phyloP scores from a whole-genome alignment of 2,113 vertebrate genomes.

The Elachura formosa region DNA sequence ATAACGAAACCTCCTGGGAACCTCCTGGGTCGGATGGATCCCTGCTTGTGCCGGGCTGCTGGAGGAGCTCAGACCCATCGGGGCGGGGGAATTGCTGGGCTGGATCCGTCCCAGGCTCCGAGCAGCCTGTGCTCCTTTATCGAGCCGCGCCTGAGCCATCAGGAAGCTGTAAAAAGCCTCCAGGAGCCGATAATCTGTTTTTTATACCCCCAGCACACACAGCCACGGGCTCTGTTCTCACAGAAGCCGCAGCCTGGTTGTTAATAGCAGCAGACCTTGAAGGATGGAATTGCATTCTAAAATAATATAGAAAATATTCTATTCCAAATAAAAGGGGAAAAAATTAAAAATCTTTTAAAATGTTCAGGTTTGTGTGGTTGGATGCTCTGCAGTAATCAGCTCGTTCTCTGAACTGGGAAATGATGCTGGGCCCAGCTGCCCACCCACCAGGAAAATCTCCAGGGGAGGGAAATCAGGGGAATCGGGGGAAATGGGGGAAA shows the following conservation, averaged over 20 bases:
- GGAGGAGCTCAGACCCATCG: background rate
- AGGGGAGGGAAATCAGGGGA: too few species aligned
- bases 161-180: background rate
- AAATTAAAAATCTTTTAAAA: too few species aligned
- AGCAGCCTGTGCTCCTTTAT: rapidly evolving
- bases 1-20: conserved; percentile 55
- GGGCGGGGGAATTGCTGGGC: background rate
- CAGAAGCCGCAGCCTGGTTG: background rate
- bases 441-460: background rate
- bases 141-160: background rate
- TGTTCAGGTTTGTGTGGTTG: background rate
- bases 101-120: background rate
- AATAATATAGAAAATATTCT: too few species aligned
- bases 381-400: background rate
- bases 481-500: too few species aligned
- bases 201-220: background rate
- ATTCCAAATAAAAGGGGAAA: too few species aligned
- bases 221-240: background rate
- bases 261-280: background rate
- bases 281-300: background rate
- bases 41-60: background rate
- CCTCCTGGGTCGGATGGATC: background rate
- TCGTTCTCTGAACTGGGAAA: background rate
- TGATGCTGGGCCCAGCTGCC: background rate
- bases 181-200: background rate